Evolutionary conservation across 2,888 invertebrate genomes (phyloP).

Genomic region (Netelia virgata): DNA sequence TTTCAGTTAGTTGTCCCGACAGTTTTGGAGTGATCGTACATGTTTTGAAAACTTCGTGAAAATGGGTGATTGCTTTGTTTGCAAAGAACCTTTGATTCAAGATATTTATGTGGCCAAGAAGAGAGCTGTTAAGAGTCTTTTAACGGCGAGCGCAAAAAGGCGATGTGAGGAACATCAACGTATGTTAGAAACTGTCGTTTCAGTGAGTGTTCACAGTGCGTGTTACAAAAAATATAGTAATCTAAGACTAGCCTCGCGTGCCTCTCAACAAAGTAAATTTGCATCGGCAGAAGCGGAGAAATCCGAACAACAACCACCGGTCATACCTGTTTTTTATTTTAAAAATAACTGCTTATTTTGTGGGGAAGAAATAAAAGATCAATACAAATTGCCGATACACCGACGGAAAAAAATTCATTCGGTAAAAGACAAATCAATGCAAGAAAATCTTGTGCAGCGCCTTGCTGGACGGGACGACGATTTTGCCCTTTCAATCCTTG

Average conservation of each 20-base stretch:
- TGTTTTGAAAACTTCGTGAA: conserved; percentile 9
- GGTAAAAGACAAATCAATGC: background rate
- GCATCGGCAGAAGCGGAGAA: background rate
- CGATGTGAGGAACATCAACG: conserved; percentile 18
- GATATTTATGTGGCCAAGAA: conserved; percentile 23
- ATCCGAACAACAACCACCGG: too few relatives aligned
- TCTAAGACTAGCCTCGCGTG: background rate
- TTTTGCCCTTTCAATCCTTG: background rate
- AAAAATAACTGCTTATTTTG: too few relatives aligned
- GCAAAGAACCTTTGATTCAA: background rate
- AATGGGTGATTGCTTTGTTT: conserved; percentile 17
- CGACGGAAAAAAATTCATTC: conserved; percentile 4
- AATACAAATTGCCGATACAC: background rate
- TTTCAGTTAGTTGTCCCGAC: conserved; percentile 31
- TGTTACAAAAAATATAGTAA: conserved; percentile 18
- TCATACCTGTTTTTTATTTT: too few relatives aligned
- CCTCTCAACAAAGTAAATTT: conserved; percentile 12
- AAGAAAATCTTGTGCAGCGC: background rate
- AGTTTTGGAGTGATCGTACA: conserved; percentile 11
- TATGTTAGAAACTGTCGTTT: conserved; percentile 5
- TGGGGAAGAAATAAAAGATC: background rate
- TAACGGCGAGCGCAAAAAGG: conserved; percentile 19
- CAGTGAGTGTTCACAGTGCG: conserved; percentile 22
- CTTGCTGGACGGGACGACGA: conserved; percentile 1
- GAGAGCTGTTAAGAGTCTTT: conserved; percentile 26